Base-by-base conservation (phyloP, 2,888 invertebrate genomes). In the Sympetrum striolatum region DNA sequence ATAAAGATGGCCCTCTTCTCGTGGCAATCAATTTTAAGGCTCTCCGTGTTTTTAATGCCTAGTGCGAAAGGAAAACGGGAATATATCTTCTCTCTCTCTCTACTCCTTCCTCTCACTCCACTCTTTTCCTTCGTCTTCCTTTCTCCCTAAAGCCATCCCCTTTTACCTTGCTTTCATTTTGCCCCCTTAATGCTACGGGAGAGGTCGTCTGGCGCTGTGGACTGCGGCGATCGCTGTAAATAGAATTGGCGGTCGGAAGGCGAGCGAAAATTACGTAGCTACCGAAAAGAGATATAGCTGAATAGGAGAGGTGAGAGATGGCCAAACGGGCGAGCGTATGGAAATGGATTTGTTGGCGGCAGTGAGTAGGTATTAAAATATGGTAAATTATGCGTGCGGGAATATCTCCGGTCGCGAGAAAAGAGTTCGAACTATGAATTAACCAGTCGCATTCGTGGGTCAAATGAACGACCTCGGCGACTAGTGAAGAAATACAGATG, bases 11-110 rank as follows among this genome's bases (percentile, higher is more conserved):
- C 37, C 39, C 86, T 82, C 31, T 86, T 39, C 37, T 37, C 86
- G 60, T 60, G 86, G 86, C 86, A 64, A 86, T 86, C 86, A 86
- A 86, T 86, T 86, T 86, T 86, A 86, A 86, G 86, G 37, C 82
- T 82, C 82, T 53, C 58, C 58, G 35, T 86, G 86, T 86, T 86
- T 86, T 86, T 86, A 86, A 86, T 86, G 86, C 64, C 60, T 60
- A 39, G 86, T 64, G 86, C 86, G 86, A 86, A 86, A 86, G 86
- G 86, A 60, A 60, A 86, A 37, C 86, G 86, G 60, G 86, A 64
- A 86, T 86, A 86, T 86, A 86, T 86, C 86, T 60, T 86, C 86
- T 37, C 60, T 35, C 58, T n/a, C 25, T 82, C 22, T 18, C 25
- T 18, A 35, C 12, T 25, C 25, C n/a, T n/a, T 25, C 12, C 44